Conservation (phyloP, 37 sponge, comb jelly and placozoan genomes). For the Eunapius fragilis region DNA sequence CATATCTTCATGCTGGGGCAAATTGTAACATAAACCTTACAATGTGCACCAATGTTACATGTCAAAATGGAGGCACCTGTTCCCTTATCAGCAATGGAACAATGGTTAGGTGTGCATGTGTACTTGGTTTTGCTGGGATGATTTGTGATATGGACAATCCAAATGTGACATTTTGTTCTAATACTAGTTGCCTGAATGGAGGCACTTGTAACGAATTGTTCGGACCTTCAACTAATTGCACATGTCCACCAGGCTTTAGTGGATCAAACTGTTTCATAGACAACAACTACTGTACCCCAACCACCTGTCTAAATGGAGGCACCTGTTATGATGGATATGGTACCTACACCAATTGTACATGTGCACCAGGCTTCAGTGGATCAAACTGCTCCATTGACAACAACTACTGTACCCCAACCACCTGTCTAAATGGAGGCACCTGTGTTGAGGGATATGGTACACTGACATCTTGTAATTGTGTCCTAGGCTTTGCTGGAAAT, state of each 20-base stretch:
- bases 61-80: conserved; percentile 40
- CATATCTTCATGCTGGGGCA: conserved; percentile 23
- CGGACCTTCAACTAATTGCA: conserved; percentile 26
- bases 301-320: no score
- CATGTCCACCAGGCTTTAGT: conserved; percentile 22
- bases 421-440: no score
- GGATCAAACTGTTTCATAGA: conserved; percentile 15
- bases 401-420: no score
- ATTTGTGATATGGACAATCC: conserved; percentile 46
- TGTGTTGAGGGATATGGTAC: no score
- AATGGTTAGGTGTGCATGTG: conserved; percentile 30
- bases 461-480: no score
- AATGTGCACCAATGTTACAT: conserved; percentile 18
- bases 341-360: no score
- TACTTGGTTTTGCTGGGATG: conserved; percentile 50
- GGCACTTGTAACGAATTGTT: conserved; percentile 44
- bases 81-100: neutral
- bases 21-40: conserved; percentile 22
- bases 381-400: no score
- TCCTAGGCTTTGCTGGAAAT: no score
- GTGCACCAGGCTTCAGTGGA: no score
- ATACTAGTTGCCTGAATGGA: conserved; percentile 28
- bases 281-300: no score
- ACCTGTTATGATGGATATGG: no score
- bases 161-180: conserved; percentile 6